These are phyloP conservation scores for Drosophila melanosoma DNA, from an alignment of 2,888 invertebrate species.

Conservation along the genomic window DNA sequence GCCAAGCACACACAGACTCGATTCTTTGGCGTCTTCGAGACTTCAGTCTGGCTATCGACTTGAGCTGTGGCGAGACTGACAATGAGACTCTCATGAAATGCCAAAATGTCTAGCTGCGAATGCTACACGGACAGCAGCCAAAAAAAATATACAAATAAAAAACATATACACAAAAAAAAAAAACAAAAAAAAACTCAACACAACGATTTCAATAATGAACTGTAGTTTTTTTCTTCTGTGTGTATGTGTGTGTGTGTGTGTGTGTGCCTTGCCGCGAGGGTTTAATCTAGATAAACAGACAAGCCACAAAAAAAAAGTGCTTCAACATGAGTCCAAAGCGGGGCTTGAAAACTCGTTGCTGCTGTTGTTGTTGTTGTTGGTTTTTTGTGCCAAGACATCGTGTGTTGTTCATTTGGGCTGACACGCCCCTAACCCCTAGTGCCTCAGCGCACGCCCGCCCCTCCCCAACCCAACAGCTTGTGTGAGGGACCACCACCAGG, in stretches of 20 bases:
- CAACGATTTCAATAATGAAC: slow-evolving; percentile 81
- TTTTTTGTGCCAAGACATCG: slow-evolving; percentile 48
- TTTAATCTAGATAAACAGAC: slow-evolving; percentile 79
- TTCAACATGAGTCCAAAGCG: slow-evolving; percentile 56
- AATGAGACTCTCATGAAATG: slow-evolving; percentile 75
- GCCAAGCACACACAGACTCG: slow-evolving; percentile 22
- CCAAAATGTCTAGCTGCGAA: slow-evolving; percentile 79
- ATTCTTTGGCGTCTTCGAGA: slow-evolving; percentile 21
- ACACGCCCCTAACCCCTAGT: slow-evolving; percentile 50
- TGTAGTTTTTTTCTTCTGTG: slow-evolving; percentile 56
- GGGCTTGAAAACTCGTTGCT: slow-evolving; percentile 54
- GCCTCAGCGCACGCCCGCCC: slow-evolving; percentile 19
- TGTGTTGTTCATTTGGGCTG: slow-evolving; percentile 61
- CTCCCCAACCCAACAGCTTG: not conserved
- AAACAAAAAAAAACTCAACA: slow-evolving; percentile 49
- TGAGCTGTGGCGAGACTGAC: slow-evolving; percentile 52
- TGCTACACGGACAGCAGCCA: slow-evolving; percentile 59
- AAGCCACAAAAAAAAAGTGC: slow-evolving; percentile 62
- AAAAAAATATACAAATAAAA: slow-evolving; percentile 33
- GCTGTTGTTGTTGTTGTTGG: slow-evolving; percentile 26
- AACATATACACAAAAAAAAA: slow-evolving; percentile 8
- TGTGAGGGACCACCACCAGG: slow-evolving; percentile 45
- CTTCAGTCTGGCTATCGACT: slow-evolving; percentile 39
- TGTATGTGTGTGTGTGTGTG: slow-evolving; percentile 34
- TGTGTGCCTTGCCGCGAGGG: slow-evolving; percentile 63